Conservation (phyloP, 2,888 invertebrate genomes). For the Drosophila ezoana region DNA sequence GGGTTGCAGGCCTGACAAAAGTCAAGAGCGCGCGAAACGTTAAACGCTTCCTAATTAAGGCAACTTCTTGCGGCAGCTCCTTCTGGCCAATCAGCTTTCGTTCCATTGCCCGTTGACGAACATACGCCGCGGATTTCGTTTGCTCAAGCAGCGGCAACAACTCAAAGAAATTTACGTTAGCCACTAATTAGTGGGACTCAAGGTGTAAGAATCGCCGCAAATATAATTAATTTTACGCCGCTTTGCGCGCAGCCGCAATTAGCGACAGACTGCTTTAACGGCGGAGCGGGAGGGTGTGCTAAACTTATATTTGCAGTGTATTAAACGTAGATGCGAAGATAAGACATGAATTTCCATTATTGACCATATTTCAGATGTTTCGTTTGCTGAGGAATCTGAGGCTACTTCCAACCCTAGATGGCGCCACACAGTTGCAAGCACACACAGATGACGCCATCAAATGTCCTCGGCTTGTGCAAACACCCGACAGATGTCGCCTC, state of each 20-base stretch:
- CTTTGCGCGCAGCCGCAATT: conserved; percentile 51
- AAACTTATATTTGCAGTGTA: not conserved
- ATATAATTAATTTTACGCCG: conserved; percentile 79
- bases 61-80: conserved; percentile 43
- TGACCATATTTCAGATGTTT: too few species aligned
- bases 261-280: conserved; percentile 9
- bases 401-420: too few species aligned
- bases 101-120: conserved; percentile 56
- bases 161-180: conserved; percentile 69
- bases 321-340: not conserved
- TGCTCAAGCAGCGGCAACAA: conserved; percentile 75
- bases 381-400: too few species aligned
- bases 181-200: conserved; percentile 74
- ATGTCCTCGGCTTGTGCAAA: too few species aligned
- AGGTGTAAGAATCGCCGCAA: conserved; percentile 65
- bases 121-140: conserved; percentile 35
- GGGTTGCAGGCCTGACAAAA: conserved; percentile 31
- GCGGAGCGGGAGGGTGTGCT: not conserved
- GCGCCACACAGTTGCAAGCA: too few species aligned
- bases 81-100: conserved; percentile 65
- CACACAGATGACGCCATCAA: too few species aligned
- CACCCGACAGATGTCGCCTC: too few species aligned
- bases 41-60: conserved; percentile 76
- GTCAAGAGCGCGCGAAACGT: conserved; percentile 70
- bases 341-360: too few species aligned